Conservation (phyloP, 2,113 vertebrate genomes). For the Rattus norvegicus region DNA sequence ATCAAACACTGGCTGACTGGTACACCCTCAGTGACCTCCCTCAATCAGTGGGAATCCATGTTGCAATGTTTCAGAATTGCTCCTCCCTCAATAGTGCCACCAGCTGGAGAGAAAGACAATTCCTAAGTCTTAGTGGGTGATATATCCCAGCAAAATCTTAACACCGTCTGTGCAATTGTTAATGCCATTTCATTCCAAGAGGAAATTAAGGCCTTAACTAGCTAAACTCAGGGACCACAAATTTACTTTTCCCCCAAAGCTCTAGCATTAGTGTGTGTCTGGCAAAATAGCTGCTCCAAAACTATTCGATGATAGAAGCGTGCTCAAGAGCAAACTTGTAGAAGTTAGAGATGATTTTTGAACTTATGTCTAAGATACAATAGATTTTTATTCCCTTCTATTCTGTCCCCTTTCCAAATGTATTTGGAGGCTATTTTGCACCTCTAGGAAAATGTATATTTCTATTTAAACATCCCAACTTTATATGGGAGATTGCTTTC, state of each 20-base stretch:
- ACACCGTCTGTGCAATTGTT: not conserved
- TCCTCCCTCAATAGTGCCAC: rapidly evolving
- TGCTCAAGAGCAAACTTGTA: not conserved
- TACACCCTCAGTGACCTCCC: no score
- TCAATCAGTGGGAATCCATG: not conserved
- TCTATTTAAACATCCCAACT: not conserved
- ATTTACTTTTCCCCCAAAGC: not conserved
- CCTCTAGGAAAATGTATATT: not conserved
- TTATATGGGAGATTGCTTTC: not conserved
- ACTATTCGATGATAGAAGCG: not conserved
- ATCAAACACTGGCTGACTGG: not conserved
- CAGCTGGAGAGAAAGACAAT: not conserved
- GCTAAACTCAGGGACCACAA: not conserved
- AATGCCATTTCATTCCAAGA: not conserved
- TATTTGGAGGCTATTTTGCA: not conserved
- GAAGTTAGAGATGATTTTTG: not conserved
- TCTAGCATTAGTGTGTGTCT: not conserved
- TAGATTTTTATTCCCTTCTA: not conserved
- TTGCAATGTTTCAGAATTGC: not conserved
- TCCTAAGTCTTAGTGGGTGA: not conserved
- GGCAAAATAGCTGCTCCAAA: not conserved
- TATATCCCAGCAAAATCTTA: not conserved
- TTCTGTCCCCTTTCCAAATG: not conserved
- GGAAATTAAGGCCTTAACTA: not conserved
- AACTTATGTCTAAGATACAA: conserved; percentile 8